A percentile compares a stretch with the other conserved stretches of the same genome.
These are phyloP conservation scores for Apamea epomidion DNA, from an alignment of 2,888 invertebrate species.

Conservation along the genomic window DNA sequence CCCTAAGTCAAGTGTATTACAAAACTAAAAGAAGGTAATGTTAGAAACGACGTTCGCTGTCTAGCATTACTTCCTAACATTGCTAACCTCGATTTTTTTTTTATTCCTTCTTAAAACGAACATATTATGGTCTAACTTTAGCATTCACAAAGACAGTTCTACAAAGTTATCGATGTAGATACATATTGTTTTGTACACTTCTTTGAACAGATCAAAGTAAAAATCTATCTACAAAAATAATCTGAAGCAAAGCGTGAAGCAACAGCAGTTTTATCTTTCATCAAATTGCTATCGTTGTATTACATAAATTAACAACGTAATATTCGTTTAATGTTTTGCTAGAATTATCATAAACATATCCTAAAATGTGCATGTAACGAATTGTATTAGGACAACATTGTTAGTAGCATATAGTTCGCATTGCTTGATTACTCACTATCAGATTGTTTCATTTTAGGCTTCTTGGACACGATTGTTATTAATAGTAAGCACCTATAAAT, in stretches of 20 bases:
- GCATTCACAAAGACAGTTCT: neutral
- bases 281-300: conserved; percentile 23
- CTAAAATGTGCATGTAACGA: conserved; percentile 39
- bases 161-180: neutral
- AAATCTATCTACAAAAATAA: conserved; percentile 8
- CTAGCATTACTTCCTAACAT: too few species aligned
- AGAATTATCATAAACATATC: conserved; percentile 56
- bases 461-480: conserved; percentile 28
- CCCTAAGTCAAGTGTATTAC: neutral
- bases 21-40: neutral
- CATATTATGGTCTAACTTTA: neutral
- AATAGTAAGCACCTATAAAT: neutral
- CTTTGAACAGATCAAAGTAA: neutral
- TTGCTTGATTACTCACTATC: conserved; percentile 37
- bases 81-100: neutral
- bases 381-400: conserved; percentile 53
- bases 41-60: too few species aligned
- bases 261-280: conserved; percentile 14
- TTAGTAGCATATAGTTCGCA: conserved; percentile 45
- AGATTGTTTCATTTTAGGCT: conserved; percentile 49
- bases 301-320: conserved; percentile 26
- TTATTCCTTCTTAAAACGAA: neutral
- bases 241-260: conserved; percentile 13
- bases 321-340: conserved; percentile 44
- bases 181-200: neutral